Percentiles rank a stretch among this genome's conserved stretches.
These are phyloP conservation scores for Poeciliopsis occidentalis DNA, from an alignment of 2,113 vertebrate species.

Conservation along the genomic window DNA sequence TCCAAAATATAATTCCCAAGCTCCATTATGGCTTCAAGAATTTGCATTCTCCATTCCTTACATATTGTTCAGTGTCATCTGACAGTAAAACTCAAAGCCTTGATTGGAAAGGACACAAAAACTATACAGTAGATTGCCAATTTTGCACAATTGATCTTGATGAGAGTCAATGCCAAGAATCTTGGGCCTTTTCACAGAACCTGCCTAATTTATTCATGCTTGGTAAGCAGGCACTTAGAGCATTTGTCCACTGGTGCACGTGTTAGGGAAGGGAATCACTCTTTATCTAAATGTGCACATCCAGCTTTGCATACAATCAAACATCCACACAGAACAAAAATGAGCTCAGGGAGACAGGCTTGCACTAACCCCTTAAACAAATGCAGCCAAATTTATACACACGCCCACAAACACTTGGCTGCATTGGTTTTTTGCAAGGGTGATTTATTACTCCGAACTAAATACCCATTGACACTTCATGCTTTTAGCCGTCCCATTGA, in stretches of 20 bases:
- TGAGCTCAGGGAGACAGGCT: conserved; percentile 18
- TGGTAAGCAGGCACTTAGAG: conserved; percentile 38
- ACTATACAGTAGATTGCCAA: conserved; percentile 34
- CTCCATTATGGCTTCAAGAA: background rate
- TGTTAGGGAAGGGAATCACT: conserved; percentile 20
- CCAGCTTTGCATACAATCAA: conserved; percentile 8
- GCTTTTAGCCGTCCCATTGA: conserved; percentile 75
- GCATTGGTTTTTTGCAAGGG: conserved; percentile 35
- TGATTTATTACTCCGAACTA: conserved; percentile 77
- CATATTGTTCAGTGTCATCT: conserved; percentile 13
- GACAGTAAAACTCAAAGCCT: conserved; percentile 39
- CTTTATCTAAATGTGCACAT: conserved; percentile 24
- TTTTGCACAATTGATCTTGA: conserved; percentile 55
- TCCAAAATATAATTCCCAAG: background rate
- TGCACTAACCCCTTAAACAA: conserved; percentile 29
- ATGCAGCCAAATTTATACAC: conserved; percentile 11
- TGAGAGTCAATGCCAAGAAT: conserved; percentile 62
- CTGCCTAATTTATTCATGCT: conserved; percentile 65
- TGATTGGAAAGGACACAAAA: conserved; percentile 46
- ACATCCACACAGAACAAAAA: conserved; percentile 8
- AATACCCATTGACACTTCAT: conserved; percentile 77
- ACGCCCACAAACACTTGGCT: conserved; percentile 51
- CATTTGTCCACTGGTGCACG: conserved; percentile 36
- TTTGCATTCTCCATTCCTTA: background rate
- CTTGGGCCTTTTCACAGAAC: conserved; percentile 62